These are phyloP conservation scores for Poeciliopsis retropinna DNA, from an alignment of 2,113 vertebrate genomes.

Conservation along the genomic window DNA sequence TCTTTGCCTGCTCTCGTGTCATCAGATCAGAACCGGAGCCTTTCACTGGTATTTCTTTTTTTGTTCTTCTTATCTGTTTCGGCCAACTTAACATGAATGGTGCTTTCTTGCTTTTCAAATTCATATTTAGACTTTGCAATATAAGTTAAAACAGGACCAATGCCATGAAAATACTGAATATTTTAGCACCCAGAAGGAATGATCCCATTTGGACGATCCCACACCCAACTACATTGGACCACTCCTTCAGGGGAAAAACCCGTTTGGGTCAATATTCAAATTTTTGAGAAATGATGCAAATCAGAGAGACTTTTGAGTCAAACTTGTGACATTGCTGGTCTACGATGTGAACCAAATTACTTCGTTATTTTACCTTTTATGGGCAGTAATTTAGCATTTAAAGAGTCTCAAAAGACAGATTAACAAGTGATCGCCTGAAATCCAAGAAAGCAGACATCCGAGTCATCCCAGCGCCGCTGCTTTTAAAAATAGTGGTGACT, in stretches of 20 bases:
- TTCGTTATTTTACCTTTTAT: background rate
- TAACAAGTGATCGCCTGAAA: background rate
- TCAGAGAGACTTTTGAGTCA: no score
- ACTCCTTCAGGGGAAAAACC: no score
- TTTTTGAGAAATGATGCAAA: no score
- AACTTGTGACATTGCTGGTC: background rate
- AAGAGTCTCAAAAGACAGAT: background rate
- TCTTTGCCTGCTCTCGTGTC: slow-evolving; percentile 35
- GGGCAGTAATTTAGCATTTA: background rate
- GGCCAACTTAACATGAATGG: background rate
- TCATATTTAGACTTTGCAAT: background rate
- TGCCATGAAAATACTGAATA: background rate
- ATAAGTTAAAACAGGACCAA: background rate
- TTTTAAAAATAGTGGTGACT: slow-evolving; percentile 28
- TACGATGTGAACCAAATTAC: background rate
- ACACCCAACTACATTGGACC: no score
- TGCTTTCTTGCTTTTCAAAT: background rate
- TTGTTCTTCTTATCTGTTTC: background rate
- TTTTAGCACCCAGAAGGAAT: no score
- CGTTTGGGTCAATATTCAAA: no score
- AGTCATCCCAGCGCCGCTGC: slow-evolving; percentile 26
- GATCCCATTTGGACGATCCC: no score
- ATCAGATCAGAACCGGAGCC: slow-evolving; percentile 21
- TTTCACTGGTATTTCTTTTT: slow-evolving; percentile 21
- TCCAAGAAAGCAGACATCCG: background rate